Base-by-base conservation (phyloP, 2,888 invertebrate species). In the Idaea dimidiata region DNA sequence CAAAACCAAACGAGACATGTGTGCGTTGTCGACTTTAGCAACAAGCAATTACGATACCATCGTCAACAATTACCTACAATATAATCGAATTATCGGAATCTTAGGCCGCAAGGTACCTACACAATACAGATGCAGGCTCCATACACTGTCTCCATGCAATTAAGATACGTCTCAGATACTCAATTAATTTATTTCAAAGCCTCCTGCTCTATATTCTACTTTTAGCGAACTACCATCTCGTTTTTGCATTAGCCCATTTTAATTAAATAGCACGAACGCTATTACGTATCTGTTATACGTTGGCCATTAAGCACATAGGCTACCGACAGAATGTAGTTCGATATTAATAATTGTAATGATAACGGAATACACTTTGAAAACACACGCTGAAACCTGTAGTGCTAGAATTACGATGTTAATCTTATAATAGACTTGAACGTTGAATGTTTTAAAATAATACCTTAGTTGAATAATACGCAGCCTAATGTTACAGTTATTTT, bases 71-170 rank as follows among this genome's bases (percentile, higher is more conserved):
- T 67, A n/a, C n/a, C n/a, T n/a, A 74, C 70, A 70, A 71, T 70
- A 69, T 72, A 71, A 71, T 70, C 66, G 61, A 69, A 72, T 72
- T 72, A 78, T 77, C 74, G 66, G 67, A 68, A 72, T 73, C 68
- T 69, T 62, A 59, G 56, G 54, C 63, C 64, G 58, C 59, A 58
- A 64, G 70, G 63, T 63, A 67, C 63, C 54, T 54, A n/a, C 54
- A 16, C 4, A 16, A 24, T 10, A 32, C 24, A 54, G 62, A 66
- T 67, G 70, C 74, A 72, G 76, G 77, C 77, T 77, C 77, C 80
- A 75, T 75, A 68, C 74, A 76, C 78, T 75, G 80, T 77, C 75
- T 75, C 76, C 69, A 84, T 85, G 79, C 81, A 88, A 87, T 84
- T 79, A 81, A 81, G 82, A 84, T 83, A 79, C 79, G 80, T 72